These are phyloP conservation scores for Gymnosoma rotundatum DNA, from an alignment of 2,888 invertebrate genomes.

Conservation along the genomic window DNA sequence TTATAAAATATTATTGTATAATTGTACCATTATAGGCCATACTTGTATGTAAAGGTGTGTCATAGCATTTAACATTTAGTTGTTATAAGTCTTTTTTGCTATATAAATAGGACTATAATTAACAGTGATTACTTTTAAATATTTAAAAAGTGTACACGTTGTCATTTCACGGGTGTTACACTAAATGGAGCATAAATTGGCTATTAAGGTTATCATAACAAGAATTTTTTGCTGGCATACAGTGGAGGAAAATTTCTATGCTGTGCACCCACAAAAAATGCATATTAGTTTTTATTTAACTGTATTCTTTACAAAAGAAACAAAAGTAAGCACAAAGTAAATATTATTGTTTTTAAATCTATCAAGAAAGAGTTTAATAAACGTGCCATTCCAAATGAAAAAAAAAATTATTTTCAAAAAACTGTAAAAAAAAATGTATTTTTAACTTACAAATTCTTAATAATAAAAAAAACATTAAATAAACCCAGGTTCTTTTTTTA, in stretches of 20 bases:
- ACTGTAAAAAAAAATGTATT: conserved; percentile 11
- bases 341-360: conserved; percentile 56
- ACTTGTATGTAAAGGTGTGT: conserved; percentile 77
- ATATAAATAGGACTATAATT: not conserved
- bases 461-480: conserved; percentile 5
- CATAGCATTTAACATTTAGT: conserved; percentile 77
- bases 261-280: not conserved
- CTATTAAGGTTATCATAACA: no score
- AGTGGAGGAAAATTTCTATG: no score
- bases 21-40: conserved; percentile 74
- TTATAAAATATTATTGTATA: conserved; percentile 29
- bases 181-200: no score
- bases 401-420: not conserved
- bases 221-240: no score
- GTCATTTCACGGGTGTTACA: no score
- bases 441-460: conserved; percentile 5
- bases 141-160: no score
- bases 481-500: not conserved
- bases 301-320: conserved; percentile 20
- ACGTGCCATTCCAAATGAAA: conserved; percentile 78
- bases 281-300: conserved; percentile 2
- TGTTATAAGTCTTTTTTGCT: conserved; percentile 51
- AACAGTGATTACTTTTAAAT: not conserved
- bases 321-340: conserved; percentile 59
- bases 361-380: conserved; percentile 65